These are phyloP conservation scores for Cecropterus lyciades DNA, from an alignment of 1,140 invertebrate species.

Conservation along the genomic window DNA sequence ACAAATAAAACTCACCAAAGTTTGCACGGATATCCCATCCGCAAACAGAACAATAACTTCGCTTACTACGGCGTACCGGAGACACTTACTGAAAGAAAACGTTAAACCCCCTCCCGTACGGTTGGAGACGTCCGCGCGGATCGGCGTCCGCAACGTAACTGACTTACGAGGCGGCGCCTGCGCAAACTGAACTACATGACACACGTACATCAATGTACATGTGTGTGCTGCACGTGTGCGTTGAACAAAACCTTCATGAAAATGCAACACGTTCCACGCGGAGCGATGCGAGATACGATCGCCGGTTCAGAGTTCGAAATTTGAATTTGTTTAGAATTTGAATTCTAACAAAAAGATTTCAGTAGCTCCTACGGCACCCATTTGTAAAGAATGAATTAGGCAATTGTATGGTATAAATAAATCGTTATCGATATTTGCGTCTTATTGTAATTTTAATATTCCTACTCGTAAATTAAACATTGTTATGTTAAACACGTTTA, in stretches of 20 bases:
- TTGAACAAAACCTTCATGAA: slow-evolving; percentile 63
- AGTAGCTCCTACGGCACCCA: neutral
- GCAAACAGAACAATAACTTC: slow-evolving; percentile 62
- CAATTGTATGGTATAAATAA: slow-evolving; percentile 9
- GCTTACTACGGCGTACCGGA: slow-evolving; percentile 56
- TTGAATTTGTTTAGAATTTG: slow-evolving; percentile 18
- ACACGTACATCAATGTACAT: slow-evolving; percentile 51
- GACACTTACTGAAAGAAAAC: slow-evolving; percentile 47
- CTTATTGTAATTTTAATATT: slow-evolving; percentile 1
- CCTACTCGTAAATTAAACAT: slow-evolving; percentile 3
- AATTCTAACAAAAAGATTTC: slow-evolving; percentile 24
- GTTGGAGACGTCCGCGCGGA: slow-evolving; percentile 44
- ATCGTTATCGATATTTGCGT: neutral
- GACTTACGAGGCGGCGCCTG: slow-evolving; percentile 66
- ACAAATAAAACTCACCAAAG: slow-evolving; percentile 56
- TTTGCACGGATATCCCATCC: slow-evolving; percentile 61
- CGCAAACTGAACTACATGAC: slow-evolving; percentile 51
- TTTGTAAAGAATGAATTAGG: slow-evolving; percentile 21
- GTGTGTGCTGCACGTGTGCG: slow-evolving; percentile 31
- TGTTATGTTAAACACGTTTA: slow-evolving; percentile 17
- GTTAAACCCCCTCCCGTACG: slow-evolving; percentile 22
- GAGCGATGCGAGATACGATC: slow-evolving; percentile 51
- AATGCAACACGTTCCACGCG: slow-evolving; percentile 61
- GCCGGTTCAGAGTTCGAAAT: slow-evolving; percentile 42
- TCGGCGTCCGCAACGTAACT: slow-evolving; percentile 53